phyloP scores from a whole-genome alignment of 1,140 invertebrate genomes.

The Ostrea edulis region DNA sequence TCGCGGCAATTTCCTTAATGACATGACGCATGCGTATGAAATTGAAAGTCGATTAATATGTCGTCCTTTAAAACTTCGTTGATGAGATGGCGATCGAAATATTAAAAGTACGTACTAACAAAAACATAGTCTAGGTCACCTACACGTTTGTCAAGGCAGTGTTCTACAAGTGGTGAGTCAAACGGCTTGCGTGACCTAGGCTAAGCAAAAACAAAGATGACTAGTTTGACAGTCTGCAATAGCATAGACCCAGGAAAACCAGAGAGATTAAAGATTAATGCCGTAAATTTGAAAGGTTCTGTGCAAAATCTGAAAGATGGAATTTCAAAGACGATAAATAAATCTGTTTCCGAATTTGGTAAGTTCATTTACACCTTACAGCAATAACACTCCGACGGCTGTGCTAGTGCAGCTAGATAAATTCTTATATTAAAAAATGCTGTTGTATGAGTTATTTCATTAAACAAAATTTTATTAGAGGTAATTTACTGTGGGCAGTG shows the following conservation, averaged over 20 bases:
- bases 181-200: no score
- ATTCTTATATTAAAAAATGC: not conserved
- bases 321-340: conserved; percentile 42
- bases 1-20: not conserved
- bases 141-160: no score
- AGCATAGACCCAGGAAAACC: conserved; percentile 34
- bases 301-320: conserved; percentile 39
- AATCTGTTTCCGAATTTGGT: conserved; percentile 38
- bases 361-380: not conserved
- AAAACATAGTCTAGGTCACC: no score
- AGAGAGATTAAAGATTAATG: conserved; percentile 29
- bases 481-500: conserved; percentile 62
- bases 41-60: not conserved
- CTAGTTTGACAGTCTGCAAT: conserved; percentile 41
- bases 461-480: conserved; percentile 25
- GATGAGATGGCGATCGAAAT: not conserved
- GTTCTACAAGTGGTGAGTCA: no score
- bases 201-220: not conserved
- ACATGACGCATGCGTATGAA: not conserved
- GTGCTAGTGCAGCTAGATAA: no score
- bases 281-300: conserved; percentile 41
- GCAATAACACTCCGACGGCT: no score
- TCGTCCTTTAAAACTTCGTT: not conserved
- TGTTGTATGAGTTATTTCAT: not conserved
- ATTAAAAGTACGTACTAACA: not conserved